Base-by-base conservation (phyloP, 2,888 invertebrate species). In the Microplitis deprimator region DNA sequence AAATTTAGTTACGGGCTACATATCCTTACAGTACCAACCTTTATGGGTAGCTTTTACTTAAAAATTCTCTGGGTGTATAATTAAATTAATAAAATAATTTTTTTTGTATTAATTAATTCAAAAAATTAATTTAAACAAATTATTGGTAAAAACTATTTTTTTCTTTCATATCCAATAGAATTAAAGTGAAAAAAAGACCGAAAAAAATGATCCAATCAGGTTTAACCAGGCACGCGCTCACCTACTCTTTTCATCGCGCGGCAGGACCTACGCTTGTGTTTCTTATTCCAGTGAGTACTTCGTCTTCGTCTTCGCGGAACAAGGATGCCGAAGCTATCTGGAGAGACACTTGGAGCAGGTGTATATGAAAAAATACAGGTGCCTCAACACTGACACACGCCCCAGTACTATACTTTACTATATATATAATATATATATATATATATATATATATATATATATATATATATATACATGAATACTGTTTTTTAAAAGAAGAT, bases 321-420 rank as follows among this genome's bases (percentile, higher is more conserved):
- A 70, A 77, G 73, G 75, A 79, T 78, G 68, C 65, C 75, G 77
- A 77, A 75, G 79, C 69, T 78, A 75, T 80, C 79, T 81, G 76
- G 81, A 77, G 77, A 76, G 79, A 81, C 79, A 78, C 77, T 77
- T 72, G 76, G 83, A 84, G 85, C 85, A 85, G 85, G 85, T 85
- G 85, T 85, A 85, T 85, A 83, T 83, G 84, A 84, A 83, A 83
- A 83, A 84, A 83, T 79, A 80, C 76, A 79, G 72, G 76, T 77
- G 76, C 73, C 75, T 75, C 75, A 29, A 50, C 78, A 68, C 65
- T 72, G 67, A 73, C 59, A 70, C 70, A 67, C 76, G 65, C 50
- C 17, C 65, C 38, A 69, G 60, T 41, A 71, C 39, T 41, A 60
- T 13, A 50, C 50, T 50, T 29, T 29, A 13, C 50, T 50, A 50